Evolutionary conservation across 2,797 vertebrate genomes (phyloP).

Genomic region (Pseudomugil gertrudae): DNA sequence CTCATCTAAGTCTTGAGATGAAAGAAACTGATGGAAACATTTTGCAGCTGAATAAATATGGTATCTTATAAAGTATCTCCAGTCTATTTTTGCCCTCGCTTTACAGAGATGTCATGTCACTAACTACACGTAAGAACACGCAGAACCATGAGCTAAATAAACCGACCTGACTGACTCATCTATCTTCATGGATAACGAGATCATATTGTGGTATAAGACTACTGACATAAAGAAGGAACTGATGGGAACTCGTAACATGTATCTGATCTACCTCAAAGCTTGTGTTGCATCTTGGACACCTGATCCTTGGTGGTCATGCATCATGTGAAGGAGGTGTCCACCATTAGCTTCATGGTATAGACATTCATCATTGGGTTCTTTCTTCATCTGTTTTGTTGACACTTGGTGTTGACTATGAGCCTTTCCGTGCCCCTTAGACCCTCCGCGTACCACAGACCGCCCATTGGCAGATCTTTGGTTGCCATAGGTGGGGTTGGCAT

Average conservation of each 20-base stretch:
- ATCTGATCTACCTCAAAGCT: conserved; percentile 78
- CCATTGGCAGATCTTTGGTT: conserved; percentile 73
- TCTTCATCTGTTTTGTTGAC: conserved; percentile 77
- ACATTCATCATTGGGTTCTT: conserved; percentile 76
- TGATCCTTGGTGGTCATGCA: conserved; percentile 76
- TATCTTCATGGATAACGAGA: not conserved
- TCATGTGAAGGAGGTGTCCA: conserved; percentile 73
- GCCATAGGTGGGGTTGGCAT: conserved; percentile 58
- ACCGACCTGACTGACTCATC: not conserved
- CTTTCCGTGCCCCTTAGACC: conserved; percentile 63
- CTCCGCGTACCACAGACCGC: conserved; percentile 65
- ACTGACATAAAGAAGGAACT: conserved; percentile 16
- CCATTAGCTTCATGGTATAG: conserved; percentile 66
- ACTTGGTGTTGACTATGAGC: conserved; percentile 61
- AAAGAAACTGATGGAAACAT: not conserved
- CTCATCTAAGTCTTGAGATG: not conserved
- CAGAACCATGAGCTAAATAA: not conserved
- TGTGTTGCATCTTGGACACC: conserved; percentile 71
- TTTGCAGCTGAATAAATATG: not conserved
- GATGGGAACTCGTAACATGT: not conserved
- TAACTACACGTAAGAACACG: not conserved
- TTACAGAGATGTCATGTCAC: not conserved
- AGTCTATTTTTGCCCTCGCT: not conserved
- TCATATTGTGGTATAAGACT: not conserved
- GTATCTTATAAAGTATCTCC: not conserved